Percentiles rank a stretch among this genome's conserved stretches.
Conservation (phyloP, 2,113 vertebrate species). For the Channa maculata region DNA sequence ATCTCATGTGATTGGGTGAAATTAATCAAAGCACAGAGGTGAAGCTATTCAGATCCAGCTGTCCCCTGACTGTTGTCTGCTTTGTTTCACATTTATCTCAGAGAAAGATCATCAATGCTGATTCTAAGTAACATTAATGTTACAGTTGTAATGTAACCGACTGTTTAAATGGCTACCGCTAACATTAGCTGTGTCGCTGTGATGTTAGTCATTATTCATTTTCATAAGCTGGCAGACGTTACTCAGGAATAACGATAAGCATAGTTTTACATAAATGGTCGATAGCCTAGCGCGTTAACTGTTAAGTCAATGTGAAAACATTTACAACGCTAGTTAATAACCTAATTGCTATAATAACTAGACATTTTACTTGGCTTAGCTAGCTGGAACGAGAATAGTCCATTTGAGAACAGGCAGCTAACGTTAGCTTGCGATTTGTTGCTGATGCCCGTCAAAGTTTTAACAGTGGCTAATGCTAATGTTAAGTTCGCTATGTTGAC, state of each 20-base stretch:
- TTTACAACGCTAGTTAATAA: not conserved
- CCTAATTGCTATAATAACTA: not conserved
- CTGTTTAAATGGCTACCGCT: conserved; percentile 45
- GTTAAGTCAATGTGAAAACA: not conserved
- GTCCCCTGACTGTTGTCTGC: not conserved
- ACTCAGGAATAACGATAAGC: conserved; percentile 4
- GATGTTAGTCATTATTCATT: conserved; percentile 15
- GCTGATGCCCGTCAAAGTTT: conserved; percentile 74
- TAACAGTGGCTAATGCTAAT: conserved; percentile 66
- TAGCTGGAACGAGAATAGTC: conserved; percentile 2
- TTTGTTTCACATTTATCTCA: not conserved
- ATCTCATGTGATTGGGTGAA: conserved; percentile 22
- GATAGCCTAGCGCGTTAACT: not conserved
- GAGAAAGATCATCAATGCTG: not conserved
- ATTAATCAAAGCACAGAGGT: conserved; percentile 5
- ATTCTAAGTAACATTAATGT: not conserved
- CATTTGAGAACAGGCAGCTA: conserved; percentile 26
- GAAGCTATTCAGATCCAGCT: not conserved
- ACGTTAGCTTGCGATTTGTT: conserved; percentile 34
- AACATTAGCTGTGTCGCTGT: conserved; percentile 49
- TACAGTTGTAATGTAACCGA: not conserved
- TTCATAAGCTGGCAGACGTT: conserved; percentile 30
- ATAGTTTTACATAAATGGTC: not conserved
- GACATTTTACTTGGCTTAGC: not conserved
- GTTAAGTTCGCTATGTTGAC: conserved; percentile 55